Evolutionary conservation across 2,888 invertebrate species (phyloP), one percentile per base, ranked within the genome.

Genomic region (Nephrocerus scutellatus): DNA sequence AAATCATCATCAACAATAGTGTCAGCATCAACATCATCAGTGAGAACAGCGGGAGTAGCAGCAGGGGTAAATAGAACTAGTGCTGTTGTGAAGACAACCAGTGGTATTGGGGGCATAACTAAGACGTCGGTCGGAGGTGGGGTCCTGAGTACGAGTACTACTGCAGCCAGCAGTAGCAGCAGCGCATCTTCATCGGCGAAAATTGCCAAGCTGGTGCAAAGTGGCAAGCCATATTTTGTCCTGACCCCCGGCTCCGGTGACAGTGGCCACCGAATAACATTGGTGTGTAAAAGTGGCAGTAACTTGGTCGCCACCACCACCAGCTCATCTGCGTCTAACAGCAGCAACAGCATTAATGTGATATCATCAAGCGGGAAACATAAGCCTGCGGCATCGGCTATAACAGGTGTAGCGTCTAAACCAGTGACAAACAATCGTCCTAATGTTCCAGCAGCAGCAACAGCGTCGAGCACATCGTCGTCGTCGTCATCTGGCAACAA

Each of bases 151-250:
- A 10, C 24, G n/a, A n/a, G 8, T 22, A 8, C 10, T 22, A 22
- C 23, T 10, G 8, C 23, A 22, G 10, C 23, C 23, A 22, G 23
- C 10, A 22, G 23, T 10, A 22, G 10, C 10, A 22, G 23, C 10
- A 22, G 23, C 23, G 33, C 44, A 9, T 19, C 42, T 24, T 57
- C 58, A 5, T 52, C 60, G 1, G 55, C 63, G 2, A 60, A 63
- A 41, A 59, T 76, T 51, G 77, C 82, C 28, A 83, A 83, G 57
- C 70, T 84, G 34, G 80, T 84, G 31, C 82, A 84, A 60, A 72
- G 76, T 35, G 84, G 84, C 7, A 78, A 80, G 53, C 83, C 82
- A 55, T 83, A 82, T 62, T 73, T 81, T 51, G 70, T 82, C 44
- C 60, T 80, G 33, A 76, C 80, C 4, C 74, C 79, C 3, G 62